Percentiles rank a stretch among this genome's conserved stretches.
Evolutionary conservation across 2,888 invertebrate genomes (phyloP).

Genomic region (Dysmachus trigonus): DNA sequence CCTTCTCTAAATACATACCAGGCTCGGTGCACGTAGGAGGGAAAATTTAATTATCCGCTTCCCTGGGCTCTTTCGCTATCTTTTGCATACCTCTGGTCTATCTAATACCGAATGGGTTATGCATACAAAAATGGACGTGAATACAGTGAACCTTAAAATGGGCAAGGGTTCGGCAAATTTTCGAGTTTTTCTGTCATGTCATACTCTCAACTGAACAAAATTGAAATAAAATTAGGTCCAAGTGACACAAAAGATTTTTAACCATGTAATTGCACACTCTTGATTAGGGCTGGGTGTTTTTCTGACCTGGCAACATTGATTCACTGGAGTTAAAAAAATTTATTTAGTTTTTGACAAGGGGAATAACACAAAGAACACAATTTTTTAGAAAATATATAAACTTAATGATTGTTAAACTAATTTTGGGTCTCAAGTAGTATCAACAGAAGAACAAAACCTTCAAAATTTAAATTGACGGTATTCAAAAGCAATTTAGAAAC

Average conservation of each 20-base stretch:
- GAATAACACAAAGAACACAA: background rate
- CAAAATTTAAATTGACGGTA: too few relatives aligned
- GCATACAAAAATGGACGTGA: slow-evolving; percentile 19
- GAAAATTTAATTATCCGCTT: slow-evolving; percentile 22
- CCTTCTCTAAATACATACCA: slow-evolving; percentile 9
- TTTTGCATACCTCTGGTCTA: slow-evolving; percentile 14
- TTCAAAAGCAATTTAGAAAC: too few relatives aligned
- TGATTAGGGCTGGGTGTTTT: background rate
- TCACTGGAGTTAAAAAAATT: background rate
- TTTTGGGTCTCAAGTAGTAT: background rate
- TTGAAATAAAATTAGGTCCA: slow-evolving; percentile 18
- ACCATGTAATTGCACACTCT: background rate
- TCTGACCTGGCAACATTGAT: background rate
- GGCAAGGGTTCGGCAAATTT: slow-evolving; percentile 7
- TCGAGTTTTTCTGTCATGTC: slow-evolving; percentile 9
- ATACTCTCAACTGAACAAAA: slow-evolving; percentile 5
- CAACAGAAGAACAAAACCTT: background rate
- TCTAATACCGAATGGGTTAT: slow-evolving; percentile 11
- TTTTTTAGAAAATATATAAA: background rate
- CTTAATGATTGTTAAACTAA: background rate
- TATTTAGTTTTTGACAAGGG: background rate
- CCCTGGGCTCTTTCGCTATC: slow-evolving; percentile 11
- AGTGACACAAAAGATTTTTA: background rate
- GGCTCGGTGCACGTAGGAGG: slow-evolving; percentile 8
- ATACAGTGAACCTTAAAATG: slow-evolving; percentile 7